phyloP scores from a whole-genome alignment of 2,113 vertebrate genomes.

The Phyllostomus discolor region DNA sequence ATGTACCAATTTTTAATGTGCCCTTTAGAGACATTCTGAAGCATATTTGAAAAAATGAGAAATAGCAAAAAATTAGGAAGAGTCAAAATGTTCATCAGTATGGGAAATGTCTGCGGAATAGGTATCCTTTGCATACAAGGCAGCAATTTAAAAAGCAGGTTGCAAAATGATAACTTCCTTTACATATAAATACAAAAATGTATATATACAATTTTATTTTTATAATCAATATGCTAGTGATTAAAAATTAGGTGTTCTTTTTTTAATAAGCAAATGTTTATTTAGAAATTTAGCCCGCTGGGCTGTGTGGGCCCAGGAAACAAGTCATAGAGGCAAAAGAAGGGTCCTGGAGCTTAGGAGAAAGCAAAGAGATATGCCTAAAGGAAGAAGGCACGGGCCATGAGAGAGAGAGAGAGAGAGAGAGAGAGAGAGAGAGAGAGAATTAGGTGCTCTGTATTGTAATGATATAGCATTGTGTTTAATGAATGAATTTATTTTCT shows the following conservation, averaged over 20 bases:
- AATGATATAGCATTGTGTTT: background rate
- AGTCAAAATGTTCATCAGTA: background rate
- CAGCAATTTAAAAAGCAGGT: background rate
- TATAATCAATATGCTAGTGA: background rate
- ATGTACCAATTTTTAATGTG: background rate
- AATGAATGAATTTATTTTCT: slow-evolving; percentile 22
- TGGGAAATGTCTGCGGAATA: background rate
- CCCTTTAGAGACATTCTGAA: background rate
- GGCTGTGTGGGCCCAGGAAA: background rate
- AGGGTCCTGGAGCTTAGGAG: background rate
- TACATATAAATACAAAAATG: background rate
- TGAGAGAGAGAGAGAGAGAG: background rate
- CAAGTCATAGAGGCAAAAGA: background rate
- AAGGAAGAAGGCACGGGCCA: background rate
- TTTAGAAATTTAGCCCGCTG: background rate
- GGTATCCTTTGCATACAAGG: background rate
- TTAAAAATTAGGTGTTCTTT: background rate
- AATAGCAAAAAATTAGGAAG: background rate
- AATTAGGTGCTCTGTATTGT: background rate
- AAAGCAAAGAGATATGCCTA: background rate
- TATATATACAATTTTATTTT: background rate
- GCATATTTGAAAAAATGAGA: background rate
- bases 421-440: background rate
- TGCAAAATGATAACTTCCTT: background rate
- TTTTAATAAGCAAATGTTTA: background rate